Conservation (phyloP, 2,888 invertebrate species). For the Drosophila neonasuta region DNA sequence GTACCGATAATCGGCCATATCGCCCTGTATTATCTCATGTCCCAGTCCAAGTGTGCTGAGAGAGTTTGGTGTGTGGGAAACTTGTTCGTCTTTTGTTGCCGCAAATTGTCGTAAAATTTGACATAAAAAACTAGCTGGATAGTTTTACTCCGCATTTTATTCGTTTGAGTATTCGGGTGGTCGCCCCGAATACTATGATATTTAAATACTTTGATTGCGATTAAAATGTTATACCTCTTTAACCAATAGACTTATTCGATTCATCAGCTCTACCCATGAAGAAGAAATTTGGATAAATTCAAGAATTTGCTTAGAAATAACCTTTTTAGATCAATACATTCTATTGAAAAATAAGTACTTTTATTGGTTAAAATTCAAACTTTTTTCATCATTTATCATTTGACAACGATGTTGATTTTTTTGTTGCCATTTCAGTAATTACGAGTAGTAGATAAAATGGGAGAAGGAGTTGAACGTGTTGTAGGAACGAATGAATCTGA, state of each 20-base stretch:
- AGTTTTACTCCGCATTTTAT: conserved; percentile 15
- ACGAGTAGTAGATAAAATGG: not conserved
- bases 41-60: conserved; percentile 4
- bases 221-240: no score
- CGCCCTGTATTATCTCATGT: conserved; percentile 41
- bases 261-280: no score
- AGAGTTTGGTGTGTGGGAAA: conserved; percentile 50
- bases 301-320: no score
- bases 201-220: not conserved
- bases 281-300: no score
- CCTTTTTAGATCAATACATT: no score
- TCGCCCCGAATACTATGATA: conserved; percentile 12
- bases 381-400: no score
- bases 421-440: no score
- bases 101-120: conserved; percentile 61
- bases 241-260: no score
- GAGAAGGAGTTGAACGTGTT: not conserved
- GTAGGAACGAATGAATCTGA: not conserved
- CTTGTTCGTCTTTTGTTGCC: conserved; percentile 52
- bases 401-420: no score
- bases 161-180: conserved; percentile 47
- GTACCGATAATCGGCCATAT: conserved; percentile 52
- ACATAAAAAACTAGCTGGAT: conserved; percentile 47
- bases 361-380: no score
- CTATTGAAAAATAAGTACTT: no score